A percentile compares a stretch with the other conserved stretches of the same genome.
phyloP scores from a whole-genome alignment of 1,140 invertebrate genomes.

The Papilio machaon region DNA sequence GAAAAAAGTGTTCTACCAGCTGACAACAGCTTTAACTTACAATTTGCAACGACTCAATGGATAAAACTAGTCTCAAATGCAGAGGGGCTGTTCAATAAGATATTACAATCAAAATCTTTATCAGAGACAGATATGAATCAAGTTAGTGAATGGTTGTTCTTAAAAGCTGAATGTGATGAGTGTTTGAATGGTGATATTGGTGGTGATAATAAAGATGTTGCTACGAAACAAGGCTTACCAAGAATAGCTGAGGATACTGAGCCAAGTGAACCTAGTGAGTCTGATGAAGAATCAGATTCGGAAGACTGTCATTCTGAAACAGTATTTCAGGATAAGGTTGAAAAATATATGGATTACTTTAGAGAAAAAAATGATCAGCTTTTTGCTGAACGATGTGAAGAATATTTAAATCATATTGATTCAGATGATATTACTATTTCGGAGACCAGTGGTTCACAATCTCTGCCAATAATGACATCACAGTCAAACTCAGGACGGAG shows the following conservation, averaged over 20 bases:
- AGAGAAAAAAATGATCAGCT: conserved; percentile 86
- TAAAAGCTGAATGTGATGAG: conserved; percentile 93
- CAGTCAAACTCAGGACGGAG: conserved; percentile 79
- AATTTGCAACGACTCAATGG: conserved; percentile 92
- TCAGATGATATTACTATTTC: conserved; percentile 80
- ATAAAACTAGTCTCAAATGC: conserved; percentile 91
- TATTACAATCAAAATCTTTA: conserved; percentile 83
- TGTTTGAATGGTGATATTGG: conserved; percentile 85
- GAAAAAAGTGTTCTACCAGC: conserved; percentile 76
- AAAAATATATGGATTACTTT: conserved; percentile 87
- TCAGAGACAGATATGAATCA: conserved; percentile 87
- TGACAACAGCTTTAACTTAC: conserved; percentile 84
- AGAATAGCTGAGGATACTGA: conserved; percentile 82
- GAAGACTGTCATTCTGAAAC: conserved; percentile 86
- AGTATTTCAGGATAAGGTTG: conserved; percentile 85
- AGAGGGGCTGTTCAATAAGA: conserved; percentile 90
- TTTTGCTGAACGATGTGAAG: conserved; percentile 83
- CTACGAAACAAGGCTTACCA: conserved; percentile 76
- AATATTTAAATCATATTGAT: conserved; percentile 81
- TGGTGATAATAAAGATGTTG: conserved; percentile 82
- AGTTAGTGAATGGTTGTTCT: conserved; percentile 92
- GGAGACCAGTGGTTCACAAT: conserved; percentile 77
- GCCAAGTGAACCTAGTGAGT: conserved; percentile 82
- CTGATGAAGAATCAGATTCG: conserved; percentile 85
- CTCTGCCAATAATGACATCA: conserved; percentile 75